These are phyloP conservation scores for Heliconius congener DNA, from an alignment of 1,140 invertebrate genomes.

Conservation along the genomic window DNA sequence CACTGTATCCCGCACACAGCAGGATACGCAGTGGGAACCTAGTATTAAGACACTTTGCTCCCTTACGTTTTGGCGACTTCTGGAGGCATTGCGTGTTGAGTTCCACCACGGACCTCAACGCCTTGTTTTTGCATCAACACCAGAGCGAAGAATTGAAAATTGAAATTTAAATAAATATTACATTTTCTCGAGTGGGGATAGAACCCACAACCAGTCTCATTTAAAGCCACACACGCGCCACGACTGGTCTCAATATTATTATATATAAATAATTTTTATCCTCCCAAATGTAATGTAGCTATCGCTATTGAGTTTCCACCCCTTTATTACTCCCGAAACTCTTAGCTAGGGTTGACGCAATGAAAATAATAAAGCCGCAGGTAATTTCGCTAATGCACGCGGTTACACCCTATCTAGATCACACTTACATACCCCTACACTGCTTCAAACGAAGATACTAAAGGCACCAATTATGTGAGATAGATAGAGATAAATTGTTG, in stretches of 20 bases:
- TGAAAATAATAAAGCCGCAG: constrained; percentile 76
- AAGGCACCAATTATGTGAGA: constrained; percentile 71
- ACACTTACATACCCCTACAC: constrained; percentile 57
- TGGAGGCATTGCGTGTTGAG: no score
- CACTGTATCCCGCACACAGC: no score
- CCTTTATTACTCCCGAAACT: constrained; percentile 41
- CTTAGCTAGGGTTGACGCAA: constrained; percentile 62
- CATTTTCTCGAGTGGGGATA: no score
- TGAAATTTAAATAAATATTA: no score
- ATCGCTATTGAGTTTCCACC: constrained; percentile 39
- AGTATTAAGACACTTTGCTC: no score
- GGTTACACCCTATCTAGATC: constrained; percentile 75
- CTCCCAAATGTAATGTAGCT: constrained; percentile 14
- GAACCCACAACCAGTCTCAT: no score
- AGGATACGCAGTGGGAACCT: no score
- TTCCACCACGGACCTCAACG: no score
- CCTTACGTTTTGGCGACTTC: no score
- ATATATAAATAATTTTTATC: constrained; percentile 6
- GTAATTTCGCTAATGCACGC: constrained; percentile 78
- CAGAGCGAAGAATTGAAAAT: no score
- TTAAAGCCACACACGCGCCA: no score
- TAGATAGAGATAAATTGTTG: constrained; percentile 22
- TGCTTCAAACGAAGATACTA: constrained; percentile 34
- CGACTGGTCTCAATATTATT: neutral
- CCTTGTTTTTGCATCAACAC: no score